These are phyloP conservation scores for Trissonchulus latispiculum DNA, from an alignment of 2,888 invertebrate genomes.

Conservation along the genomic window DNA sequence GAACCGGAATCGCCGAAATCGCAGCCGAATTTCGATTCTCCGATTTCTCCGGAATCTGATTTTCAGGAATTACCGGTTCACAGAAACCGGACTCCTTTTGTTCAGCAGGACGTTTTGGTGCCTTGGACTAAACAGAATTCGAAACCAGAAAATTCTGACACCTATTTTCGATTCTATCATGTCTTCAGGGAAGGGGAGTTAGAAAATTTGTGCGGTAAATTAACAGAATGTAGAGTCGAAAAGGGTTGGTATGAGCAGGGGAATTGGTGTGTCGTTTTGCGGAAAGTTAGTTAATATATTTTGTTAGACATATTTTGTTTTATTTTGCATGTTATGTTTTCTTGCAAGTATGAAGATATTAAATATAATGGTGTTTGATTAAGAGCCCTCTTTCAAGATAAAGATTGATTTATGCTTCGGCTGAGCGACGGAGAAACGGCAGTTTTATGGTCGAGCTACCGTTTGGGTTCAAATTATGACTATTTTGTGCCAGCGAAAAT, in stretches of 20 bases:
- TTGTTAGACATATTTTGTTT: neutral
- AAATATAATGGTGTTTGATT: too few relatives aligned
- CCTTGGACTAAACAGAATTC: conserved; percentile 66
- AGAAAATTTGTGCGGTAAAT: conserved; percentile 30
- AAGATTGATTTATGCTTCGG: too few relatives aligned
- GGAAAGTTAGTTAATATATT: conserved; percentile 25
- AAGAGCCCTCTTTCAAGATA: too few relatives aligned
- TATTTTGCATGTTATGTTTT: conserved; percentile 36
- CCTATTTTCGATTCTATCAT: conserved; percentile 38
- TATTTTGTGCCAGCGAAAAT: too few relatives aligned
- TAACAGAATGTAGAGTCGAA: conserved; percentile 28
- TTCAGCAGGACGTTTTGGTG: conserved; percentile 77
- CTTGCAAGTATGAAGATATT: too few relatives aligned
- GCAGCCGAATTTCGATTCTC: too few relatives aligned
- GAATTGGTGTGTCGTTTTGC: conserved; percentile 37
- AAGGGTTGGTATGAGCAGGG: conserved; percentile 37
- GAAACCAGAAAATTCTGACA: neutral
- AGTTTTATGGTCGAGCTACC: too few relatives aligned
- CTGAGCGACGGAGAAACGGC: too few relatives aligned
- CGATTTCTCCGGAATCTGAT: neutral
- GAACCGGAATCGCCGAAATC: conserved; percentile 46
- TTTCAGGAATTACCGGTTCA: conserved; percentile 61
- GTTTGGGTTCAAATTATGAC: too few relatives aligned
- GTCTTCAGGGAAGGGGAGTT: conserved; percentile 40
- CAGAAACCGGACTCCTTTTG: conserved; percentile 77